Evolutionary conservation across 2,888 invertebrate genomes (phyloP).

Genomic region (Pyrochroa serraticornis): DNA sequence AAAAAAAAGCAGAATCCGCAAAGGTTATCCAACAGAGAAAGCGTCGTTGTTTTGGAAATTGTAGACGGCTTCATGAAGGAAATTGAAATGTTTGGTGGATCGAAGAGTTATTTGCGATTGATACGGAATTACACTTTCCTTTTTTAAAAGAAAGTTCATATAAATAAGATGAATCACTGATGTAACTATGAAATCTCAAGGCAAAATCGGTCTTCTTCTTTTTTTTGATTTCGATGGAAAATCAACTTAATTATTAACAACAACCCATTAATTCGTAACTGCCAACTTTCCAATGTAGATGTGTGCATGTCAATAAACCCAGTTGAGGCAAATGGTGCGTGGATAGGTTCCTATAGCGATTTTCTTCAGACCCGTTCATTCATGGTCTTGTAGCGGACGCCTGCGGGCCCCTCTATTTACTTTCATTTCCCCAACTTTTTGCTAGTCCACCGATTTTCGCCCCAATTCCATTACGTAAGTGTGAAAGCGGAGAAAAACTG

Average conservation of each 20-base stretch:
- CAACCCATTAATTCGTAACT: slow-evolving; percentile 1
- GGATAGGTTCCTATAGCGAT: background rate
- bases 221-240: too few relatives aligned
- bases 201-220: background rate
- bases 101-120: slow-evolving; percentile 9
- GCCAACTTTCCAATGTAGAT: slow-evolving; percentile 14
- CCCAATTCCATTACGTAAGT: slow-evolving; percentile 5
- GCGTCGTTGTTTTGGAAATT: slow-evolving; percentile 12
- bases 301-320: slow-evolving; percentile 4
- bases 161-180: slow-evolving; percentile 7
- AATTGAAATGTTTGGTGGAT: slow-evolving; percentile 1
- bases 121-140: slow-evolving; percentile 16
- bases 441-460: background rate
- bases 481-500: slow-evolving; percentile 16
- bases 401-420: background rate
- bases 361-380: too few relatives aligned
- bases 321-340: slow-evolving; percentile 8
- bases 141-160: slow-evolving; percentile 16
- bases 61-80: background rate
- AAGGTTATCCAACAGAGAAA: slow-evolving; percentile 21
- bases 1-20: slow-evolving; percentile 15
- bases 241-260: background rate
- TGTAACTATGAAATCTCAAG: background rate
- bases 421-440: background rate
- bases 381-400: background rate